These are phyloP conservation scores for Cyclopterus lumpus DNA, from an alignment of 2,797 vertebrate species.

Conservation along the genomic window DNA sequence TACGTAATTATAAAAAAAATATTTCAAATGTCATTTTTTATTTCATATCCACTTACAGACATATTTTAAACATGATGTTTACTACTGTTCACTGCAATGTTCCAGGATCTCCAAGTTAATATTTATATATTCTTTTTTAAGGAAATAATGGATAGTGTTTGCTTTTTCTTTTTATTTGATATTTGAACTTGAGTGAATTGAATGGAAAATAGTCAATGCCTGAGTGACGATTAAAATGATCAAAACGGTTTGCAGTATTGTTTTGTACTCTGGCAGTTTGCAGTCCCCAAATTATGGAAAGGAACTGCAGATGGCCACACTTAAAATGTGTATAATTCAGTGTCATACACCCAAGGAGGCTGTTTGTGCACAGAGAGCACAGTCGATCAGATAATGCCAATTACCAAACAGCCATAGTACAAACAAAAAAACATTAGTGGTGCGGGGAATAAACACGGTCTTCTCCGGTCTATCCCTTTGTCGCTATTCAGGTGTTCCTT, in stretches of 20 bases:
- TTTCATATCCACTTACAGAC: background rate
- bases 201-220: background rate
- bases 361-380: constrained; percentile 32
- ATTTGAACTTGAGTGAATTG: background rate
- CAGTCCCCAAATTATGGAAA: constrained; percentile 32
- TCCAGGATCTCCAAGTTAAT: background rate
- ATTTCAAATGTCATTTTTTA: background rate
- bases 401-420: constrained; percentile 53
- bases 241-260: background rate
- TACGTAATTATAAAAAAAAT: background rate
- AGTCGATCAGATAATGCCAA: constrained; percentile 56
- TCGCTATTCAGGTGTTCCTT: constrained; percentile 50
- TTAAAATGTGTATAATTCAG: constrained; percentile 47
- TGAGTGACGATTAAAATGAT: background rate
- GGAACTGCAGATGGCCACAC: constrained; percentile 37
- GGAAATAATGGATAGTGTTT: background rate
- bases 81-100: background rate
- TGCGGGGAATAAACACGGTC: constrained; percentile 48
- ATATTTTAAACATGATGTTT: background rate
- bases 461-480: constrained; percentile 29
- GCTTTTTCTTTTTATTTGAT: background rate
- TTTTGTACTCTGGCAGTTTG: constrained; percentile 15
- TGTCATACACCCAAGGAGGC: constrained; percentile 29
- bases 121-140: background rate
- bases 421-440: constrained; percentile 53